A percentile compares a stretch with the other conserved stretches of the same genome.
These are phyloP conservation scores for Himalopsyche anomala DNA, from an alignment of 2,888 invertebrate genomes.

Conservation along the genomic window DNA sequence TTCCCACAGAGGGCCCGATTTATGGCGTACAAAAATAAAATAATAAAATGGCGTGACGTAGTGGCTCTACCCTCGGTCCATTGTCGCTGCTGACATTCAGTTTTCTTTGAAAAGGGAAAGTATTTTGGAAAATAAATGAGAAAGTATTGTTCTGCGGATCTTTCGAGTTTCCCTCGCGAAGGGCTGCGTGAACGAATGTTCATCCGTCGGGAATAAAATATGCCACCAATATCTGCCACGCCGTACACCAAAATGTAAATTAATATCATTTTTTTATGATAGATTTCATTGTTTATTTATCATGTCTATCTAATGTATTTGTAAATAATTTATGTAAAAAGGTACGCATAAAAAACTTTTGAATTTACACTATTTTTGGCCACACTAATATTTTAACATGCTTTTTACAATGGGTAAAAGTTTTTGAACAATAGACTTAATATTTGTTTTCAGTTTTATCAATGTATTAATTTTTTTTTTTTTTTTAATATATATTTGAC, in stretches of 20 bases:
- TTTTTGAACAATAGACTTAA: too few relatives aligned
- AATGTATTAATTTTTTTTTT: too few relatives aligned
- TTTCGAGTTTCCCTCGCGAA: not conserved
- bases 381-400: too few relatives aligned
- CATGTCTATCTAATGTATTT: too few relatives aligned
- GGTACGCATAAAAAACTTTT: too few relatives aligned
- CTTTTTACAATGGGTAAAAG: too few relatives aligned
- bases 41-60: slow-evolving; percentile 54
- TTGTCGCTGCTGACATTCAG: slow-evolving; percentile 22
- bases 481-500: too few relatives aligned
- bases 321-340: too few relatives aligned
- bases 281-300: too few relatives aligned
- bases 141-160: slow-evolving; percentile 48
- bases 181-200: not conserved
- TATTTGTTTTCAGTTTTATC: too few relatives aligned
- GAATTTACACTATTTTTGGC: too few relatives aligned
- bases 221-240: slow-evolving; percentile 9
- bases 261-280: not conserved
- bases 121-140: slow-evolving; percentile 47
- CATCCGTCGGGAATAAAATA: not conserved
- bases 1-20: slow-evolving; percentile 45
- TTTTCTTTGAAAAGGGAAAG: slow-evolving; percentile 30
- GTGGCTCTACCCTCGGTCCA: slow-evolving; percentile 37
- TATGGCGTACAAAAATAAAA: slow-evolving; percentile 51
- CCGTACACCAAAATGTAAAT: not conserved